phyloP scores from a whole-genome alignment of 1,140 invertebrate species.

The Sarcophaga bullata region DNA sequence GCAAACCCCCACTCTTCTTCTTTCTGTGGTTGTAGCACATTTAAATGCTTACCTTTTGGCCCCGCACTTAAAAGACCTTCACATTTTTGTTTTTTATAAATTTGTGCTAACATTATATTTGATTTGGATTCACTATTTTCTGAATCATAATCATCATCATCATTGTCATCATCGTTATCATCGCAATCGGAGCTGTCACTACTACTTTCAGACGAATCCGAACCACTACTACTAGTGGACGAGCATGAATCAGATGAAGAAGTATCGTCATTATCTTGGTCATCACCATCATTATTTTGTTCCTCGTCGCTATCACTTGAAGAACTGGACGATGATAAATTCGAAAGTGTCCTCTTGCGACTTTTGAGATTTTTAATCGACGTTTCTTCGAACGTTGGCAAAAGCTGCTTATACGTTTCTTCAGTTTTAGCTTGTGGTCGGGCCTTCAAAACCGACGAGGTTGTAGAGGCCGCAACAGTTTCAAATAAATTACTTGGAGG shows the following conservation, averaged over 20 bases:
- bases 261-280: conserved; percentile 59
- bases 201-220: conserved; percentile 60
- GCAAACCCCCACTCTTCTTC: conserved; percentile 82
- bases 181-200: conserved; percentile 63
- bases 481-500: neutral
- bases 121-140: conserved; percentile 60
- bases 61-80: conserved; percentile 36
- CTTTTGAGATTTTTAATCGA: conserved; percentile 40
- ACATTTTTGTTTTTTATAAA: conserved; percentile 41
- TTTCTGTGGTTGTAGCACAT: conserved; percentile 47
- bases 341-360: conserved; percentile 59
- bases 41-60: conserved; percentile 41
- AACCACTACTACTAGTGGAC: conserved; percentile 66
- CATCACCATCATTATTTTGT: conserved; percentile 57
- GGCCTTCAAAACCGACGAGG: neutral
- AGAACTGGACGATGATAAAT: conserved; percentile 59
- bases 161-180: conserved; percentile 55
- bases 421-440: conserved; percentile 1
- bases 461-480: neutral
- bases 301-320: conserved; percentile 64
- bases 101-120: conserved; percentile 49
- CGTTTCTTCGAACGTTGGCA: conserved; percentile 9
- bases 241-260: conserved; percentile 63
- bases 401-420: conserved; percentile 6
- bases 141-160: conserved; percentile 53